These are phyloP conservation scores for Polyergus mexicanus DNA, from an alignment of 1,140 invertebrate species.

Conservation along the genomic window DNA sequence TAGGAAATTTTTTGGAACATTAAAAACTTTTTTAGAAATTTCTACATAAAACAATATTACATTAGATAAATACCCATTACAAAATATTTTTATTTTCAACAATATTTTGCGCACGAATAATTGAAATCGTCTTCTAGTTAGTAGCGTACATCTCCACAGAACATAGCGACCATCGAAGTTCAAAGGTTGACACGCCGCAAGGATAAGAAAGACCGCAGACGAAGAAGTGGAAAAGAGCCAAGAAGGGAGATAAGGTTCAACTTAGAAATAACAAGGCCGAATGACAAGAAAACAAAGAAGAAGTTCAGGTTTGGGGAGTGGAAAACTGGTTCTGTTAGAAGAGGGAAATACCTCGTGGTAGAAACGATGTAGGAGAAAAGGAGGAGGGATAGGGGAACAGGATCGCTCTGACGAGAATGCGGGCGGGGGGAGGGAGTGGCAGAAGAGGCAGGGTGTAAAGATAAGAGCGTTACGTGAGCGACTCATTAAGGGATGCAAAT, in stretches of 20 bases:
- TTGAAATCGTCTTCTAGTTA: constrained; percentile 44
- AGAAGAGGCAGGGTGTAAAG: constrained; percentile 73
- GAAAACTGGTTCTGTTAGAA: constrained; percentile 60
- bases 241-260: constrained; percentile 58
- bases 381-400: constrained; percentile 40
- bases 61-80: background rate
- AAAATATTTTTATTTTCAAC: background rate
- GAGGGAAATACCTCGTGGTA: constrained; percentile 43
- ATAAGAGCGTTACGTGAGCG: constrained; percentile 83
- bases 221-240: constrained; percentile 54
- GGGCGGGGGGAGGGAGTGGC: background rate
- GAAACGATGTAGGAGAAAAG: background rate
- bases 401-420: constrained; percentile 49
- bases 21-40: background rate
- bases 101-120: constrained; percentile 32
- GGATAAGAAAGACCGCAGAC: constrained; percentile 57
- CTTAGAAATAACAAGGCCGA: constrained; percentile 80
- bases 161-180: constrained; percentile 49
- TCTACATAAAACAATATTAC: background rate
- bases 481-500: constrained; percentile 86
- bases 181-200: constrained; percentile 61
- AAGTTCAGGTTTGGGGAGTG: constrained; percentile 60
- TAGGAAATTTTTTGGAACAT: background rate
- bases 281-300: constrained; percentile 81
- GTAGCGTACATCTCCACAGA: constrained; percentile 4